Evolutionary conservation across 2,113 vertebrate genomes (phyloP), one percentile per base, ranked within the genome.

Genomic region (Sialia sialis): DNA sequence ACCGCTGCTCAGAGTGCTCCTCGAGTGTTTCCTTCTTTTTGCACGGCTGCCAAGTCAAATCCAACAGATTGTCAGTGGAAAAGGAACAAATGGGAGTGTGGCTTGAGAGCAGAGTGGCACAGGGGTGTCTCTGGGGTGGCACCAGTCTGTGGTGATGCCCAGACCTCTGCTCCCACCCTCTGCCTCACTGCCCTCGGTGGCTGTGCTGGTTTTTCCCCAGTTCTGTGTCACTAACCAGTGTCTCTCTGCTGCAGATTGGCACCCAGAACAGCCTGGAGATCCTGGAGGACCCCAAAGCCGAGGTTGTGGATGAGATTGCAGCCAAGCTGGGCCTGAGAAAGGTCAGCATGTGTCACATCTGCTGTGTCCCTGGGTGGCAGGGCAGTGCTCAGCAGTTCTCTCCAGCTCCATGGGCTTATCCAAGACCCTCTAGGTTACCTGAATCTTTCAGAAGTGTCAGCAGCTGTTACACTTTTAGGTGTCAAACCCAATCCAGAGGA

Each of bases 261-360:
- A 98, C 99, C 12, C 99, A 99, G 97, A 99, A 99, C 98, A 99
- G 99, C 97, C 97, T 99, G 97, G 99, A 99, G 92, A 97, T 99
- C 96, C 97, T 99, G 68, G 99, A 99, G 11, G 99, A 99, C 59
- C 99, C 99, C 1, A 99, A 98, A 97, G 99, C 99, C 11, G 98
- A 98, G 74, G 98, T 99, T 19, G 99, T 99, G 84, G 99, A 99
- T 74, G 99, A 99, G 75, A 99, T 99, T 2, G 99, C 99, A 11
- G 98, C 99, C 69, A 99, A 99, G 74, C 98, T 99, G 17, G 99
- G 99, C 48, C 97, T 99, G 30, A 98, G 98, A 84, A 99, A 99
- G 99, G 99, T 99, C 72, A 67, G 88, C 49, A 77, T 18, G 19
- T 36, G 38, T 46, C 0, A 1, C 51, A 10, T 34, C 54, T 78